Evolutionary conservation across 2,888 invertebrate species (phyloP).

Genomic region (Zeuzera pyrina): DNA sequence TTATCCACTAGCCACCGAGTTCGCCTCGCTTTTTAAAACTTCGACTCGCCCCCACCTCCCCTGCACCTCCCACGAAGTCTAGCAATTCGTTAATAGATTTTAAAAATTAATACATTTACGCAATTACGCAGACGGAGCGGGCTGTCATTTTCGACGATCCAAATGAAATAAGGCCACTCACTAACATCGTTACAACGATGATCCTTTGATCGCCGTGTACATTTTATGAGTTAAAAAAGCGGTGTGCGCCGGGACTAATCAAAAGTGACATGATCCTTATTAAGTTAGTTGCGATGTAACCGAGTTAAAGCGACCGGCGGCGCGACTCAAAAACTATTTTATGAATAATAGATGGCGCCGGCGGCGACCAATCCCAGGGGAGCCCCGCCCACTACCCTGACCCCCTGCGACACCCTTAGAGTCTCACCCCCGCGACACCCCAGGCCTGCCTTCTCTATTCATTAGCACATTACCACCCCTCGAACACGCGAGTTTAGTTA

Average conservation of each 20-base stretch:
- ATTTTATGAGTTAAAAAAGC: slow-evolving; percentile 43
- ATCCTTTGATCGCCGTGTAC: slow-evolving; percentile 52
- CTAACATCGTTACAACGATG: slow-evolving; percentile 36
- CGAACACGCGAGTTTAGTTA: slow-evolving; percentile 41
- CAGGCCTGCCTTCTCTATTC: slow-evolving; percentile 57
- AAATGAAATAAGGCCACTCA: slow-evolving; percentile 41
- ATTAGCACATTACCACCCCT: slow-evolving; percentile 70
- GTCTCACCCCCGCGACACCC: slow-evolving; percentile 22
- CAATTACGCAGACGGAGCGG: slow-evolving; percentile 38
- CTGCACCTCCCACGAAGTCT: slow-evolving; percentile 14
- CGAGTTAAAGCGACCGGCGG: slow-evolving; percentile 60
- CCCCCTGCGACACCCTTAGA: slow-evolving; percentile 26
- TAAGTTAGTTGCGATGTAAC: slow-evolving; percentile 55
- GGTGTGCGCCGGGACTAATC: slow-evolving; percentile 45
- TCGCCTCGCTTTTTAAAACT: slow-evolving; percentile 40
- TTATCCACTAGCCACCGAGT: slow-evolving; percentile 42
- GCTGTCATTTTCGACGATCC: slow-evolving; percentile 44
- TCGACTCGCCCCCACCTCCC: slow-evolving; percentile 19
- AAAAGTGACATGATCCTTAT: slow-evolving; percentile 72
- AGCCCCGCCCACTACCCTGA: slow-evolving; percentile 49
- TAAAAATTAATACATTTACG: slow-evolving; percentile 61
- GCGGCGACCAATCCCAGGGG: slow-evolving; percentile 67
- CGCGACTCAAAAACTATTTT: slow-evolving; percentile 73
- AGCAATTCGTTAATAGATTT: slow-evolving; percentile 61
- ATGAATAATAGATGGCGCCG: slow-evolving; percentile 71